phyloP scores from a whole-genome alignment of 2,888 invertebrate genomes.

The Psococerastis gibbosa region DNA sequence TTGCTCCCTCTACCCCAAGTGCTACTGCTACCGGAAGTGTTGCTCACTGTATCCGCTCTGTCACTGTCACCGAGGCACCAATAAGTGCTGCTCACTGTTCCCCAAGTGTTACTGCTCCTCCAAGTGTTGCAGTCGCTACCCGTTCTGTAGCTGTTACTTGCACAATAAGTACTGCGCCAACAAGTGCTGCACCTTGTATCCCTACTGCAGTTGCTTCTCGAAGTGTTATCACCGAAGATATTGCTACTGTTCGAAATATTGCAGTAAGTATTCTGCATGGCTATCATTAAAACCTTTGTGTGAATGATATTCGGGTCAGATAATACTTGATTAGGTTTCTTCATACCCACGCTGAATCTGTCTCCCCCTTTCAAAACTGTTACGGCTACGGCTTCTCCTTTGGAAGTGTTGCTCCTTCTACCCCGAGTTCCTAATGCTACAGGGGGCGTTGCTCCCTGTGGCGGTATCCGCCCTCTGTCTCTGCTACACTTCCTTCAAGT shows the following conservation, averaged over 20 bases:
- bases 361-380: neutral
- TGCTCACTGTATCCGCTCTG: constrained; percentile 7
- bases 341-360: constrained; percentile 2
- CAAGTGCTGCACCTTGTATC: constrained; percentile 8
- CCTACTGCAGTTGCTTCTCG: constrained; percentile 7
- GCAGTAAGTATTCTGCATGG: constrained; percentile 1
- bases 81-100: constrained; percentile 5
- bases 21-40: constrained; percentile 6
- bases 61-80: constrained; percentile 1
- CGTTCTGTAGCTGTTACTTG: constrained; percentile 4
- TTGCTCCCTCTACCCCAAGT: constrained; percentile 5
- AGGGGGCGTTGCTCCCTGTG: neutral
- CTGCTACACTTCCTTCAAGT: neutral
- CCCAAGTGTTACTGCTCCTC: constrained; percentile 4
- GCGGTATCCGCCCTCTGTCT: constrained; percentile 1
- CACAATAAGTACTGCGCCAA: constrained; percentile 2
- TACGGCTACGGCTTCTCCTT: neutral
- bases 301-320: too few relatives aligned
- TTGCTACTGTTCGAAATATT: constrained; percentile 6
- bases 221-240: constrained; percentile 7
- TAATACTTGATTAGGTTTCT: too few relatives aligned
- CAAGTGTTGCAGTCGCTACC: constrained; percentile 4
- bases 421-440: constrained; percentile 5
- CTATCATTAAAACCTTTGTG: too few relatives aligned
- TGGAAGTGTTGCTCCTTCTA: constrained; percentile 6